Conservation (phyloP, 2,888 invertebrate species). For the Spicauda simplicius region DNA sequence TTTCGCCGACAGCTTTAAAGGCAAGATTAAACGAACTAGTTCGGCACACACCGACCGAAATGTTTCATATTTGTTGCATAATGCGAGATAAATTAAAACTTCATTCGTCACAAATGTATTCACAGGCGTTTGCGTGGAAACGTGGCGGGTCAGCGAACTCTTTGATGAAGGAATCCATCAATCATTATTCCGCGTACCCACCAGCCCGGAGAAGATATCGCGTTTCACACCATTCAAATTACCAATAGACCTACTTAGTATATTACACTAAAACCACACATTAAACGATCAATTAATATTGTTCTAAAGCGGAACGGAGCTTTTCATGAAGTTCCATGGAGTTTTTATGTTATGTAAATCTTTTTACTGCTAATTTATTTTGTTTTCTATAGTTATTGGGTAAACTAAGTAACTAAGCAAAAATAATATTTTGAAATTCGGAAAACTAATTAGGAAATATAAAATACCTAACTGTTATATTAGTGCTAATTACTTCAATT, state of each 20-base stretch:
- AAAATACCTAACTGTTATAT: not conserved
- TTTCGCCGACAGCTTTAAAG: constrained; percentile 16
- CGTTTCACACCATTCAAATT: constrained; percentile 61
- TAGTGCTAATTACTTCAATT: not conserved
- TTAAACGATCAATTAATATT: constrained; percentile 17
- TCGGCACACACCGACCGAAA: not conserved
- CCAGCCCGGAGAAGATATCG: constrained; percentile 59
- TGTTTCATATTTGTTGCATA: constrained; percentile 32
- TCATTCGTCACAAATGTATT: constrained; percentile 66
- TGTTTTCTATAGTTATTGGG: not conserved
- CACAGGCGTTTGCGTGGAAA: constrained; percentile 57
- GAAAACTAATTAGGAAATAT: not conserved
- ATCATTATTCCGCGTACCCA: constrained; percentile 65
- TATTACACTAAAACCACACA: constrained; percentile 3
- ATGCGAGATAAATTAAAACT: constrained; percentile 43
- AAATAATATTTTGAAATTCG: not conserved
- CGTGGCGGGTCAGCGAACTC: constrained; percentile 65
- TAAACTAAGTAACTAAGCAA: not conserved
- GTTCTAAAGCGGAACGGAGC: not conserved
- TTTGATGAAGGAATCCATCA: constrained; percentile 80
- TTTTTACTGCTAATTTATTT: not conserved
- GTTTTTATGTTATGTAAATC: not conserved
- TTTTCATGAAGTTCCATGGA: not conserved
- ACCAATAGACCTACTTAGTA: constrained; percentile 25
- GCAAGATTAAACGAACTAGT: constrained; percentile 9